phyloP scores from a whole-genome alignment of 2,113 vertebrate species.

The Alexandromys fortis region DNA sequence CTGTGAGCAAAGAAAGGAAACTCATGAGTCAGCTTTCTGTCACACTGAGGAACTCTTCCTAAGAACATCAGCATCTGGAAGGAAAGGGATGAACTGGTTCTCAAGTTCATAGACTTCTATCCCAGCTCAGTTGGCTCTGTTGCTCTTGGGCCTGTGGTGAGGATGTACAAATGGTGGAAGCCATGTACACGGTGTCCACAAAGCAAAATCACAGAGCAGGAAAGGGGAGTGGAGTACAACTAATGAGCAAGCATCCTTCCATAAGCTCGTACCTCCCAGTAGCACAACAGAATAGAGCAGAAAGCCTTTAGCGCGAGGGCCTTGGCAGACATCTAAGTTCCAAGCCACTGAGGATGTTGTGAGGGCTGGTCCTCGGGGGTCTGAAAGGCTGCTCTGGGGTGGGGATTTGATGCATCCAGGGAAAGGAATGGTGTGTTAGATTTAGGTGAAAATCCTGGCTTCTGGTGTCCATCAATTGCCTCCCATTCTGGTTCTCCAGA shows the following conservation, averaged over 20 bases:
- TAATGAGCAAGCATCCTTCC: background rate
- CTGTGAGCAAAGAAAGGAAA: background rate
- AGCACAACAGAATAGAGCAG: background rate
- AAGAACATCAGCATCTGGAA: background rate
- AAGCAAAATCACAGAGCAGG: background rate
- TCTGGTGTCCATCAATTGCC: accelerated
- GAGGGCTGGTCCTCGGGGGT: background rate
- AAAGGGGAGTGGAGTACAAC: too few species aligned
- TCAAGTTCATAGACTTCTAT: background rate
- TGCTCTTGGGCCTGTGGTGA: background rate
- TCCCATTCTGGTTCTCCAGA: background rate
- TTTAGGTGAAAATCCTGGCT: accelerated
- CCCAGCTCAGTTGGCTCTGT: background rate
- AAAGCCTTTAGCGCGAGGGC: background rate
- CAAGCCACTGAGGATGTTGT: background rate
- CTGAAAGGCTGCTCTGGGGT: background rate
- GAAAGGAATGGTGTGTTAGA: accelerated
- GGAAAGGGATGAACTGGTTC: background rate
- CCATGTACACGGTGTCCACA: background rate
- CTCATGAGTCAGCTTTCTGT: background rate
- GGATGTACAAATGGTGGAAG: background rate
- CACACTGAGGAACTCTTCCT: too few species aligned
- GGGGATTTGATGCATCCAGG: background rate
- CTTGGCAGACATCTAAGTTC: background rate
- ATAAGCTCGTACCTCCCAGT: background rate